Conservation (phyloP, 2,797 vertebrate species). For the Bradypus variegatus region DNA sequence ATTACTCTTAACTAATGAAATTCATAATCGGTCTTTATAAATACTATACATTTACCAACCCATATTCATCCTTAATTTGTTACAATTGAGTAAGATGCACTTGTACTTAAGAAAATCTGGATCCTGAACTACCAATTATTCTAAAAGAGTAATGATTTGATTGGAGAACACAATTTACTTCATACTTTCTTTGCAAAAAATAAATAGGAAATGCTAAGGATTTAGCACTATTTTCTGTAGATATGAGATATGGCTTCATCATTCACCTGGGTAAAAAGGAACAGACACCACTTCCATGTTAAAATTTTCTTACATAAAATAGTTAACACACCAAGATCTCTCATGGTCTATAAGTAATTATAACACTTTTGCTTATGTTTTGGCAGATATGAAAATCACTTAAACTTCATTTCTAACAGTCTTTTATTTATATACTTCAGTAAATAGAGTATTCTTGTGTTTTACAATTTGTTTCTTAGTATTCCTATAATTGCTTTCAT, state of each 20-base stretch:
- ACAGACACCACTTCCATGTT: not conserved
- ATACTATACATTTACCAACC: not conserved
- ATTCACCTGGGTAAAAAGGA: not conserved
- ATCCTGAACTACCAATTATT: not conserved
- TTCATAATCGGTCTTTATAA: not conserved
- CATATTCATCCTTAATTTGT: not conserved
- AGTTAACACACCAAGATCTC: not conserved
- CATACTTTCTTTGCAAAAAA: constrained; percentile 7
- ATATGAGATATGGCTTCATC: not conserved
- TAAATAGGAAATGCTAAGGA: not conserved
- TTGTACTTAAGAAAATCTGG: constrained; percentile 17
- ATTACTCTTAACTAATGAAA: constrained; percentile 21
- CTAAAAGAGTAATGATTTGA: not conserved
- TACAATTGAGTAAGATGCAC: not conserved
- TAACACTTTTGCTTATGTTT: not conserved
- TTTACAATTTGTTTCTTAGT: not conserved
- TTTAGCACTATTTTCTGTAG: not conserved
- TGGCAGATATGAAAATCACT: constrained; percentile 7
- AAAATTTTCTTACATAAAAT: not conserved
- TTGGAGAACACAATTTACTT: not conserved
- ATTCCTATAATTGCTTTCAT: not conserved
- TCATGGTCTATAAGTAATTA: not conserved
- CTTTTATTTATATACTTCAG: not conserved
- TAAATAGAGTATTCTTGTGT: not conserved
- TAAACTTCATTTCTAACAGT: not conserved